Conservation (phyloP, 2,888 invertebrate species). For the Rhimphoctona megacephalus region DNA sequence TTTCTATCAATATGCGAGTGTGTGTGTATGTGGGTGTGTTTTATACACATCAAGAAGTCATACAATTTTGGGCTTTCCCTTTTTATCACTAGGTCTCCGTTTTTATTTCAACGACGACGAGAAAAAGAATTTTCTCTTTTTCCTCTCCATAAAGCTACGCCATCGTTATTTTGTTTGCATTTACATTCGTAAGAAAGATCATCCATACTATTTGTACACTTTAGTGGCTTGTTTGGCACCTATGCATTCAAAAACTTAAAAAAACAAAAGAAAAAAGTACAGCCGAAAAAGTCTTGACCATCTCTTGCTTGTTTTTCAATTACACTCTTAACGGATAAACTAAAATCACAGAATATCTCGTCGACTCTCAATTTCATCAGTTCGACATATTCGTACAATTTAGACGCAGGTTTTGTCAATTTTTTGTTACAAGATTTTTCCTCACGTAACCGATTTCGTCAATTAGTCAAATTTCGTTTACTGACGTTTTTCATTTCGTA, state of each 20-base stretch:
- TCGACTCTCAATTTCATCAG: constrained; percentile 52
- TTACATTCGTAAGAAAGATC: constrained; percentile 61
- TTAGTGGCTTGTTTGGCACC: constrained; percentile 67
- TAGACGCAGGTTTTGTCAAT: constrained; percentile 31
- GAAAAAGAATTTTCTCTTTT: constrained; percentile 22
- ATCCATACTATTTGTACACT: constrained; percentile 71
- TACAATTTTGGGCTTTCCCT: constrained; percentile 3
- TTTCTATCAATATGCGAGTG: constrained; percentile 30
- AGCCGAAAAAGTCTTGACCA: constrained; percentile 22
- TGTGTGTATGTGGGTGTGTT: neutral
- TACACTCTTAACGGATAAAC: constrained; percentile 69
- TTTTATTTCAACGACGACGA: neutral
- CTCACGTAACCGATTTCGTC: neutral
- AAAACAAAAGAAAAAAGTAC: constrained; percentile 22
- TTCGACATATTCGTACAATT: constrained; percentile 39
- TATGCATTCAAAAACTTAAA: constrained; percentile 48
- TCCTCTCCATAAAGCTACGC: constrained; percentile 42
- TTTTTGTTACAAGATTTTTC: constrained; percentile 26
- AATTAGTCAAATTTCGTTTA: constrained; percentile 1
- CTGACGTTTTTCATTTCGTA: neutral
- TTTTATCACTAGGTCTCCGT: constrained; percentile 43
- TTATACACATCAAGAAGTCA: constrained; percentile 7
- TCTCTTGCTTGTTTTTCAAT: constrained; percentile 27
- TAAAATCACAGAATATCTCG: constrained; percentile 77
- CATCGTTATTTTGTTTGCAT: constrained; percentile 58